Conservation (phyloP, 2,797 vertebrate species). For the Crenichthys baileyi region DNA sequence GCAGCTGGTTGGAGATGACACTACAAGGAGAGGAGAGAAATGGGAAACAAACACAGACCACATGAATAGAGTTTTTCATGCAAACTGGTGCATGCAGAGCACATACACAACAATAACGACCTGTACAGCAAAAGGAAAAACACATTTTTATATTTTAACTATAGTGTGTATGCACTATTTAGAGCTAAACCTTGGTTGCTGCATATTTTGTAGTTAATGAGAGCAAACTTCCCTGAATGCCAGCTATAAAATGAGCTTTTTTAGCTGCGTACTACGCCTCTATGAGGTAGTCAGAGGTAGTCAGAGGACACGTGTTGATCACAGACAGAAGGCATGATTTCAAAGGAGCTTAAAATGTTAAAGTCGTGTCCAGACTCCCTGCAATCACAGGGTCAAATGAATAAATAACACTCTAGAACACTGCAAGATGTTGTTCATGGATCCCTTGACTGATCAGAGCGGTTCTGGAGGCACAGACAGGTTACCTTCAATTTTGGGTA, state of each 20-base stretch:
- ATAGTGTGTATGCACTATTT: slow-evolving; percentile 4
- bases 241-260: too few species aligned
- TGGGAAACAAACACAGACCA: slow-evolving; percentile 58
- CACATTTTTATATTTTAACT: slow-evolving; percentile 5
- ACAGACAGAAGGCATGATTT: not conserved
- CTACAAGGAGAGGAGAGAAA: slow-evolving; percentile 72
- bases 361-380: not conserved
- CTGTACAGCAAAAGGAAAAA: not conserved
- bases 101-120: not conserved
- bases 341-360: not conserved
- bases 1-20: slow-evolving; percentile 72
- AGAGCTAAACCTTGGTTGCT: not conserved
- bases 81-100: slow-evolving; percentile 21
- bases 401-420: not conserved
- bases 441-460: not conserved
- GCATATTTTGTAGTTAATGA: not conserved
- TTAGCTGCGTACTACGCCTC: too few species aligned
- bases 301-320: not conserved
- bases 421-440: not conserved
- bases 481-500: not conserved
- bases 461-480: not conserved
- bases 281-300: not conserved
- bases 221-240: not conserved
- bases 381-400: not conserved
- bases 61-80: slow-evolving; percentile 51